phyloP scores from a whole-genome alignment of 1,140 invertebrate species.

The Lysiphlebus fabarum region DNA sequence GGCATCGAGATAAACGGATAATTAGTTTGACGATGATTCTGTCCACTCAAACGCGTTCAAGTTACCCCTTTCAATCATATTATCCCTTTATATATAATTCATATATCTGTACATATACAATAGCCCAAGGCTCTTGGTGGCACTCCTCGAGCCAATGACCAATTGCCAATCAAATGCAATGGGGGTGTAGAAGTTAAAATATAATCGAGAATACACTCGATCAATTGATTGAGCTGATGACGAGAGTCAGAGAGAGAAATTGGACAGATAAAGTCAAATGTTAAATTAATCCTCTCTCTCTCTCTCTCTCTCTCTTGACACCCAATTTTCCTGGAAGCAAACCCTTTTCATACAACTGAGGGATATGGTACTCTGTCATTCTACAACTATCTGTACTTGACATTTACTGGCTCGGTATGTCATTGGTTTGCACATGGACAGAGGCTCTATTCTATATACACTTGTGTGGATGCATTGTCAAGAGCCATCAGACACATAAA shows the following conservation, averaged over 20 bases:
- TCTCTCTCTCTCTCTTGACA: no score
- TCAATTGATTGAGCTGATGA: conserved; percentile 32
- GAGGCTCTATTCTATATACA: no score
- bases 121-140: no score
- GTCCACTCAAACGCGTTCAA: conserved; percentile 16
- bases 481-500: background rate
- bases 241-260: conserved; percentile 4
- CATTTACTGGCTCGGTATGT: conserved; percentile 35
- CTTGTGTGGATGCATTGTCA: conserved; percentile 11
- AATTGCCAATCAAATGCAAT: background rate
- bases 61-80: conserved; percentile 14
- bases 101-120: no score
- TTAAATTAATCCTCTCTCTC: background rate
- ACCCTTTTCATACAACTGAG: conserved; percentile 30
- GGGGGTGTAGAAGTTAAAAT: conserved; percentile 24
- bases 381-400: conserved; percentile 33
- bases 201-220: conserved; percentile 36
- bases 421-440: conserved; percentile 10
- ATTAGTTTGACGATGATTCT: conserved; percentile 21
- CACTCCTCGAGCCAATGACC: no score
- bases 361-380: conserved; percentile 33
- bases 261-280: background rate
- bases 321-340: background rate
- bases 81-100: background rate
- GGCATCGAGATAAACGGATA: conserved; percentile 23